Evolutionary conservation across 2,888 invertebrate species (phyloP).

Genomic region (Alloscopus bannaensis): DNA sequence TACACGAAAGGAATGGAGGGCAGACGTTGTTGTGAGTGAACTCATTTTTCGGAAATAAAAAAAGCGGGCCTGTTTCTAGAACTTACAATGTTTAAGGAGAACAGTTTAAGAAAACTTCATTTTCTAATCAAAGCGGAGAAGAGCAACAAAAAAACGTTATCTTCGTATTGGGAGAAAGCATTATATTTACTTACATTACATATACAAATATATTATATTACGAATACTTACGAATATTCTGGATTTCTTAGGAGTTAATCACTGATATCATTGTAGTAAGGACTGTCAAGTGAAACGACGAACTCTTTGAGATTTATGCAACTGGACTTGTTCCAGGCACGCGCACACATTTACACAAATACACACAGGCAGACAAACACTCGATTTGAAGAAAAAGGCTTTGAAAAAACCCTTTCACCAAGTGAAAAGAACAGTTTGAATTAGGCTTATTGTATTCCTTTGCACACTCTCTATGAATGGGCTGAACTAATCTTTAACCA

Average conservation of each 20-base stretch:
- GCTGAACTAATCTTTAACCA: too few species aligned
- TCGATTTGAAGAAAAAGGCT: conserved; percentile 16
- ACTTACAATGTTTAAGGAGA: not conserved
- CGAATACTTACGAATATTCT: too few species aligned
- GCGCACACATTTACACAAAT: conserved; percentile 42
- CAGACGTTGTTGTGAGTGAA: too few species aligned
- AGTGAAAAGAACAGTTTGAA: too few species aligned
- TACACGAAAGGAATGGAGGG: too few species aligned
- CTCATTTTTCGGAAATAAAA: conserved; percentile 32
- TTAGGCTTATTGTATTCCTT: too few species aligned
- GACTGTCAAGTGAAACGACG: conserved; percentile 35
- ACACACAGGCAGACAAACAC: too few species aligned
- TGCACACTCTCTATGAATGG: too few species aligned
- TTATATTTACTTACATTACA: conserved; percentile 7
- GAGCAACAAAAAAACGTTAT: conserved; percentile 5
- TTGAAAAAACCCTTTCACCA: too few species aligned
- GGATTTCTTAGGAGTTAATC: conserved; percentile 14
- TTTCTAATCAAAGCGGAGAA: too few species aligned
- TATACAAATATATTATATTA: conserved; percentile 11
- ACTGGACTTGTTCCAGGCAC: conserved; percentile 53
- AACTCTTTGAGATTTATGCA: conserved; percentile 60
- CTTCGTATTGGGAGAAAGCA: not conserved
- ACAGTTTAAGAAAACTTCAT: conserved; percentile 18
- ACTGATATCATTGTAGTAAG: conserved; percentile 12
- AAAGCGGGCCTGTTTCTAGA: conserved; percentile 48